Evolutionary conservation across 2,113 vertebrate species (phyloP).

Genomic region (Donacobius atricapilla): DNA sequence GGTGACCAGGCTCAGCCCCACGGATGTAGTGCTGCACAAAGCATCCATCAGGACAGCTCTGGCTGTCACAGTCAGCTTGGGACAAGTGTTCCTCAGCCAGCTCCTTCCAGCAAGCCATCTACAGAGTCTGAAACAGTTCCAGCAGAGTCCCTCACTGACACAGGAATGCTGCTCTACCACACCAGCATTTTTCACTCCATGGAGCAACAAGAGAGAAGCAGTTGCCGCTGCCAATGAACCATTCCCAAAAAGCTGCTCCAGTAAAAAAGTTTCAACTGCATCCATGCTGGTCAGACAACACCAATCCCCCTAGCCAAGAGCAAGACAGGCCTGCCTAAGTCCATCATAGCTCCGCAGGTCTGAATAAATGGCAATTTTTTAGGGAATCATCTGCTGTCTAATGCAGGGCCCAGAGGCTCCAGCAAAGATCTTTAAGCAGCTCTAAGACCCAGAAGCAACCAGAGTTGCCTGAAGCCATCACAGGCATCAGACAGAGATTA

Average conservation of each 20-base stretch:
- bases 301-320: neutral
- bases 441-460: neutral
- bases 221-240: neutral
- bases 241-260: neutral
- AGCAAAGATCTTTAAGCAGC: neutral
- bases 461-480: neutral
- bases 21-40: rapidly evolving
- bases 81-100: neutral
- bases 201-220: neutral
- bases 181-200: neutral
- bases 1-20: neutral
- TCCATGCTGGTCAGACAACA: neutral
- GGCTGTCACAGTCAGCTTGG: neutral
- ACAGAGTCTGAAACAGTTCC: neutral
- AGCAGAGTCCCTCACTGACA: neutral
- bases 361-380: neutral
- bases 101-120: neutral
- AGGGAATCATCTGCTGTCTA: neutral
- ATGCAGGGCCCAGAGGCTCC: neutral
- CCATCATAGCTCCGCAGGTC: neutral
- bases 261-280: neutral
- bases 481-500: neutral
- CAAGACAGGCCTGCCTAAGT: neutral
- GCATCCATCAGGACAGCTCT: neutral
- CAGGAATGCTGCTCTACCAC: neutral